These are phyloP conservation scores for Cheirogaleus major DNA, from an alignment of 2,797 vertebrate genomes.

Conservation along the genomic window DNA sequence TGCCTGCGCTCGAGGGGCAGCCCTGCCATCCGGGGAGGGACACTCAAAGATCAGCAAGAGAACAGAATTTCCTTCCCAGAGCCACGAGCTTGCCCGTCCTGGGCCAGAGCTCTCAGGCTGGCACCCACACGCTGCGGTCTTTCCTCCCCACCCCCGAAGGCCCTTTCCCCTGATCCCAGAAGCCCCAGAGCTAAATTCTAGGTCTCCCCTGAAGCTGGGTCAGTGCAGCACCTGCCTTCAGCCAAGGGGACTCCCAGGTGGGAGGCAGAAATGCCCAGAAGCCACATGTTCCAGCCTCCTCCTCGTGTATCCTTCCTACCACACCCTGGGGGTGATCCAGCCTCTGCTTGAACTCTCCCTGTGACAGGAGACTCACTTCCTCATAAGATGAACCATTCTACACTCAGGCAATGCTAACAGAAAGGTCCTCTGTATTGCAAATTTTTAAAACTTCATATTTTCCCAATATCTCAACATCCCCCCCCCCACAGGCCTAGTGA, in stretches of 20 bases:
- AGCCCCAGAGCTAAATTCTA: background rate
- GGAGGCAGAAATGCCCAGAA: background rate
- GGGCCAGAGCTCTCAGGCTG: fast-evolving
- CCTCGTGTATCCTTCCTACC: fast-evolving
- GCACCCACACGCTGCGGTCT: background rate
- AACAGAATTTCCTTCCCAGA: background rate
- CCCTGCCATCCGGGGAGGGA: too few species aligned
- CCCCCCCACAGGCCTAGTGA: background rate
- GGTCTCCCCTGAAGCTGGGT: background rate
- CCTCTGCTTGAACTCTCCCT: background rate
- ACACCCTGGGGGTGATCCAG: background rate
- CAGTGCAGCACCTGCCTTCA: background rate
- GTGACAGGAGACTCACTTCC: background rate
- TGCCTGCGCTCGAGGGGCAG: fast-evolving
- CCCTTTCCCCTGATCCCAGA: background rate
- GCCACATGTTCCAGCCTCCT: background rate
- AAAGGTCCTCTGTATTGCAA: background rate
- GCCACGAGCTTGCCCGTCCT: fast-evolving
- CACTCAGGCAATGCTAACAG: too few species aligned
- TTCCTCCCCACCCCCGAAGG: background rate
- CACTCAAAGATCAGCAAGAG: background rate
- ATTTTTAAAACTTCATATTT: background rate
- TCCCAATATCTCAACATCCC: background rate
- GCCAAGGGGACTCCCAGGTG: background rate
- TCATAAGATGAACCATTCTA: background rate